A percentile compares a stretch with the other conserved stretches of the same genome.
Conservation (phyloP, 2,888 invertebrate genomes). For the Caenorhabditis plicata region DNA sequence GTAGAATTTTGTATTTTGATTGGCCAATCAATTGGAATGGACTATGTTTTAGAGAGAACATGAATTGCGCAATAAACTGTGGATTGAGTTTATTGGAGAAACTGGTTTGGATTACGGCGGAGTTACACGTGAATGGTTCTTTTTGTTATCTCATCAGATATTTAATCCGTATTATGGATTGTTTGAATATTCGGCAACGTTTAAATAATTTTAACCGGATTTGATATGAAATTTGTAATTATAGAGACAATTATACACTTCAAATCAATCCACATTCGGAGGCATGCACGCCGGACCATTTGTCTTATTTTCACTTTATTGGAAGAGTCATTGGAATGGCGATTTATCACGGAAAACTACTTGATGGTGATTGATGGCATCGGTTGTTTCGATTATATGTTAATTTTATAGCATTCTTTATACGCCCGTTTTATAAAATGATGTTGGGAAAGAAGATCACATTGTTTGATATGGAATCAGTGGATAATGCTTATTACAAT, state of each 20-base stretch:
- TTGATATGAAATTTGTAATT: conserved; percentile 43
- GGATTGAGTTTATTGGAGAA: conserved; percentile 98
- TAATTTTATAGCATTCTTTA: conserved; percentile 80
- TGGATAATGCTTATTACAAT: conserved; percentile 97
- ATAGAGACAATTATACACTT: conserved; percentile 91
- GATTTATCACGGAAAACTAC: conserved; percentile 93
- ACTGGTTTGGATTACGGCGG: conserved; percentile 55
- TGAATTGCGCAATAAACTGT: conserved; percentile 90
- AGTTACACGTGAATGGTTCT: conserved; percentile 87
- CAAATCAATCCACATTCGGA: conserved; percentile 98
- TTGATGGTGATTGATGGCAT: conserved; percentile 79
- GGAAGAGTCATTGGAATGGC: conserved; percentile 98
- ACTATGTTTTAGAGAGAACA: conserved; percentile 72
- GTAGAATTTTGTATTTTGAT: conserved; percentile 8
- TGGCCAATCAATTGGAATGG: too few species aligned
- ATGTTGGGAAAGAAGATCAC: conserved; percentile 92
- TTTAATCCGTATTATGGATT: conserved; percentile 99
- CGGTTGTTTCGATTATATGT: conserved; percentile 65
- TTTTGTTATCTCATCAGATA: conserved; percentile 96
- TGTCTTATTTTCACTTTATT: conserved; percentile 96
- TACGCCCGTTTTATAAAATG: conserved; percentile 99
- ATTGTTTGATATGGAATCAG: conserved; percentile 96
- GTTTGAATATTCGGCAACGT: conserved; percentile 99
- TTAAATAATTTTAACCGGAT: conserved; percentile 38
- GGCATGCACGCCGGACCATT: conserved; percentile 93